A percentile compares a stretch with the other conserved stretches of the same genome.
These are phyloP conservation scores for Phania funesta DNA, from an alignment of 2,888 invertebrate genomes.

Conservation along the genomic window DNA sequence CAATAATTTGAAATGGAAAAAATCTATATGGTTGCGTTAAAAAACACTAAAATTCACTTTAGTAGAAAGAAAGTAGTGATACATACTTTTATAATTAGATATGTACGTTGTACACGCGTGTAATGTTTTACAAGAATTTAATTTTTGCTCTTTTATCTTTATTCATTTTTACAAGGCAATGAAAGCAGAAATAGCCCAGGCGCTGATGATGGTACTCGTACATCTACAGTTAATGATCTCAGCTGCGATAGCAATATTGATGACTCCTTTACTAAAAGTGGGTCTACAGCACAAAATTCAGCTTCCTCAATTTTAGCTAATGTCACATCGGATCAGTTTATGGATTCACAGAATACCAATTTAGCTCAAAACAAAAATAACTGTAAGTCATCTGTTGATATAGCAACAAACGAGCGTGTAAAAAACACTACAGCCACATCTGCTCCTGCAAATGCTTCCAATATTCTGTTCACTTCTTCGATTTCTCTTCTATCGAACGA, in stretches of 20 bases:
- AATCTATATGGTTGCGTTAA: too few relatives aligned
- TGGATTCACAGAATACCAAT: constrained; percentile 27
- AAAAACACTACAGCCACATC: constrained; percentile 43
- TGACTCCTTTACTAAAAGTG: constrained; percentile 40
- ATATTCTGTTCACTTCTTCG: constrained; percentile 42
- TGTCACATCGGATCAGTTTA: constrained; percentile 36
- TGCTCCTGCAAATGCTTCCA: constrained; percentile 45
- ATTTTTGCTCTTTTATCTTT: too few relatives aligned
- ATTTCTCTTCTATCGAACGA: constrained; percentile 38
- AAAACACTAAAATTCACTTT: too few relatives aligned
- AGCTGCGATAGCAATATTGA: constrained; percentile 44
- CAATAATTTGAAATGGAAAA: too few relatives aligned
- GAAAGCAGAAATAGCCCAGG: constrained; percentile 30
- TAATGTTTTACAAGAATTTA: too few relatives aligned
- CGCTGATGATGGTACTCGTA: constrained; percentile 26
- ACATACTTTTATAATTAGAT: too few relatives aligned
- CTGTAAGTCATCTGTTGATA: constrained; percentile 20
- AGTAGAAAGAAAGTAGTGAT: too few relatives aligned
- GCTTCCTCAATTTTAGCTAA: constrained; percentile 40
- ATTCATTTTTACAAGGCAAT: too few relatives aligned
- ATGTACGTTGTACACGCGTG: too few relatives aligned
- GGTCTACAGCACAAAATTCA: constrained; percentile 12
- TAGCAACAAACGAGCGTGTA: constrained; percentile 2
- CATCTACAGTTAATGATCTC: constrained; percentile 43
- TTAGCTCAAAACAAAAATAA: constrained; percentile 22